Conservation (phyloP, 2,113 vertebrate species). For the Neotragus moschatus region DNA sequence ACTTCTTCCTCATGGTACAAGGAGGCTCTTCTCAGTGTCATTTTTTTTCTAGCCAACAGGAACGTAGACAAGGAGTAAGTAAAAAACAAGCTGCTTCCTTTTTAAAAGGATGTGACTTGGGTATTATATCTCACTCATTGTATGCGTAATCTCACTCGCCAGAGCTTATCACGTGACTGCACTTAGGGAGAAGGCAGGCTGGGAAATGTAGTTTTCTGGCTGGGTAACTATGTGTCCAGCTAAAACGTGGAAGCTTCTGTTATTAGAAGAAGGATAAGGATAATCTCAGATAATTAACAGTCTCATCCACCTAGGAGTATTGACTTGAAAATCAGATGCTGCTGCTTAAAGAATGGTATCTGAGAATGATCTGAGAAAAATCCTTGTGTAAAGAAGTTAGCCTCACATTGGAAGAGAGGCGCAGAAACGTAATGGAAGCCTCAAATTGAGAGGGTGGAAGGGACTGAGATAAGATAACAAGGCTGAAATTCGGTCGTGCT, state of each 20-base stretch:
- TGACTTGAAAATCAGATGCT: background rate
- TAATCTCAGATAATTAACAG: background rate
- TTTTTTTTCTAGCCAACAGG: background rate
- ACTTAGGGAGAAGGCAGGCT: background rate
- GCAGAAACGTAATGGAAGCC: background rate
- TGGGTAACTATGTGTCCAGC: background rate
- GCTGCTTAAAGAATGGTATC: background rate
- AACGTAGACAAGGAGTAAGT: background rate
- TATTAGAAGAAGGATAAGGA: background rate
- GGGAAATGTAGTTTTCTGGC: background rate
- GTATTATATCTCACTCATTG: background rate
- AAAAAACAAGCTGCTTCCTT: background rate
- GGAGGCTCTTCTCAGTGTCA: background rate
- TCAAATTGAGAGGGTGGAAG: background rate
- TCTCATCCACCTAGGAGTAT: background rate
- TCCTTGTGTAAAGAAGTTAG: background rate
- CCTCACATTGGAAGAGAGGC: background rate
- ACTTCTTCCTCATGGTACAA: background rate
- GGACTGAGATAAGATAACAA: background rate
- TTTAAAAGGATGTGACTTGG: background rate
- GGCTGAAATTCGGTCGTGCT: background rate
- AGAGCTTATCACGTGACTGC: background rate
- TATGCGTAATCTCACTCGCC: background rate
- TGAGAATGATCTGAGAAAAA: background rate
- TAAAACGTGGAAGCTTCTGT: background rate